Evolutionary conservation across 1,140 invertebrate genomes (phyloP), one percentile per base, ranked within the genome.

Genomic region (Eupristina koningsbergeri): DNA sequence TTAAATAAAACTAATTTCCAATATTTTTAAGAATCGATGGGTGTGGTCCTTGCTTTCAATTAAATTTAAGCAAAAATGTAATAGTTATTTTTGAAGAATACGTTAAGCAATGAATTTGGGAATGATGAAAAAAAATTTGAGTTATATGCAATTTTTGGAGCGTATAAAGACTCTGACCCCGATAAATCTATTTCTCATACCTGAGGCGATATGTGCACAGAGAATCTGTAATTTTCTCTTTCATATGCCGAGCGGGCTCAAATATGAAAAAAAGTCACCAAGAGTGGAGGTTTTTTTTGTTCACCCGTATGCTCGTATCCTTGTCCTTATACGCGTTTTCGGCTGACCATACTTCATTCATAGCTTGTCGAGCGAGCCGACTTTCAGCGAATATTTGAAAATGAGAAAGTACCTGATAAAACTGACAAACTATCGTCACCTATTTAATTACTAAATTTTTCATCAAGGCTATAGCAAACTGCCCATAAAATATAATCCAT

Each of bases 341-440:
- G n/a, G n/a, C 39, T 69, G 1, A 1, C 19, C 19, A 11, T n/a
- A 41, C 8, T n/a, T 71, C 36, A n/a, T 41, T 11, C 41, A 0
- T 19, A 31, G 1, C 9, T 3, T n/a, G 31, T 36, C 29, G 17
- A 2, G 1, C 11, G 7, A 0, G 3, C 29, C n/a, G n/a, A n/a
- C 11, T 64, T 29, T 64, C 6, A 31, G 41, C 41, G 29, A 64
- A 64, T 64, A 64, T 31, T 29, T 13, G 8, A 31, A 29, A 64
- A 31, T 64, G 61, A 64, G 11, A 64, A 64, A 64, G 19, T 9
- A 69, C 13, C 34, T 22, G 31, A 69, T 39, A 69, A 69, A 39
- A 9, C 31, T 69, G 31, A 69, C 64, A 39, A 69, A n/a, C 39
- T 31, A 71, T 71, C 67, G 67, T 71, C 67, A 71, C 67, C 67